Evolutionary conservation across 2,888 invertebrate genomes (phyloP), one percentile per base, ranked within the genome.

Genomic region (Tenodera sinensis): DNA sequence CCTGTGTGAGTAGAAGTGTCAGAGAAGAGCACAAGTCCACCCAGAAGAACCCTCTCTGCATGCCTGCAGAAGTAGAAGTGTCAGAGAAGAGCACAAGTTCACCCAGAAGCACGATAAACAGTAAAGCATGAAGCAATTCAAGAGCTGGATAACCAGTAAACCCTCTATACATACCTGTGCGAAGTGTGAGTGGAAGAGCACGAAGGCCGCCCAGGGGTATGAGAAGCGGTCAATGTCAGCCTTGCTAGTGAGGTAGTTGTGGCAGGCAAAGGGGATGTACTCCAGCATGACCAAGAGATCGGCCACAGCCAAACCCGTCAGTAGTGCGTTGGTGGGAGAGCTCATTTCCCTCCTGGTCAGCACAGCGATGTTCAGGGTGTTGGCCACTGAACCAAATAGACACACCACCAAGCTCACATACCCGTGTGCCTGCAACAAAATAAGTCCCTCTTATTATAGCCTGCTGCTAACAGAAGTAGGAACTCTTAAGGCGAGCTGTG

Each of bases 221-320:
- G 96, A 96, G 94, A 96, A 96, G 91, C 95, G 95, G 25, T 91
- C 91, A 54, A 91, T 89, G 82, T 94, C 93, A 91, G 95, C 94
- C 0, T 88, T n/a, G 54, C 28, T 71, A 90, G 95, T 95, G 92
- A 96, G 94, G 92, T 95, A 95, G 92, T 95, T 95, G 93, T 96
- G 96, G 88, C 96, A 94, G 7, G 96, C 95, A 92, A 96, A 97
- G 6, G 97, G 96, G 90, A 97, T 95, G 92, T 97, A 97, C 92
- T 98, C 98, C 92, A 98, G 93, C 96, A 98, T 98, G 47, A 98
- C 97, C 91, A 98, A 95, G 93, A 98, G 96, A 93, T 98, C 98
- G 1, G 98, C 97, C 0, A 97, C 96, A 0, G 98, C 98, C 88
- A 98, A 93, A 93, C 96, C 96, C 91, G 97, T 97, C 86, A 98